These are phyloP conservation scores for Megastigmus dorsalis DNA, from an alignment of 2,888 invertebrate genomes.

Conservation along the genomic window DNA sequence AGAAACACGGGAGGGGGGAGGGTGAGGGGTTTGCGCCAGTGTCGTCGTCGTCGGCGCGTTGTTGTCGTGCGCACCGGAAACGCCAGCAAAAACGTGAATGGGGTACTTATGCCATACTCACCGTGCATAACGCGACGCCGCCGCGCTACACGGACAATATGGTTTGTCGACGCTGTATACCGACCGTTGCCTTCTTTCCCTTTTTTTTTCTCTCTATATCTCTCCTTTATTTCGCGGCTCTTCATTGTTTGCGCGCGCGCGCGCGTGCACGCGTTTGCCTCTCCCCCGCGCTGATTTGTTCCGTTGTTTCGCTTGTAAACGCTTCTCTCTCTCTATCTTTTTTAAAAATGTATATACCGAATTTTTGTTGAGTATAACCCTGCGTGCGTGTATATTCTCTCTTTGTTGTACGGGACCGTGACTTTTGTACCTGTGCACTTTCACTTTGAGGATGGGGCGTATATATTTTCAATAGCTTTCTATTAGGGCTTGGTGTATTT, in stretches of 20 bases:
- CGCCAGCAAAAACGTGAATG: conserved; percentile 68
- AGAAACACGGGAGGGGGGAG: neutral
- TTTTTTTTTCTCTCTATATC: neutral
- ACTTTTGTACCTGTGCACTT: conserved; percentile 4
- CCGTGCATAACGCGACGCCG: conserved; percentile 62
- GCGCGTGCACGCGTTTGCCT: neutral
- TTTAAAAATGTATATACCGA: too few species aligned
- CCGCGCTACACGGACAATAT: conserved; percentile 41
- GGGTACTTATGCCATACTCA: conserved; percentile 65
- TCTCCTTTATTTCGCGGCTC: conserved; percentile 12
- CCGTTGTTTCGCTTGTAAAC: neutral
- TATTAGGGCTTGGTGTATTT: neutral
- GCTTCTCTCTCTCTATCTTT: neutral
- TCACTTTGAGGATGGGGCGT: conserved; percentile 6
- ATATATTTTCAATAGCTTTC: neutral
- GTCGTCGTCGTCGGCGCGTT: too few species aligned
- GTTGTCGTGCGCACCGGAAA: conserved; percentile 66
- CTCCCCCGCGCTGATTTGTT: neutral
- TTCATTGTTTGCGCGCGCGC: conserved; percentile 21
- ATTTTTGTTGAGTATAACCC: neutral
- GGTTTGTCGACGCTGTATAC: neutral
- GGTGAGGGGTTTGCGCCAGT: neutral
- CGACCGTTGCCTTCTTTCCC: neutral
- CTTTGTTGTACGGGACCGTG: neutral
- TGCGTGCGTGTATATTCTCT: too few species aligned